Conservation (phyloP, 2,113 vertebrate genomes). For the Podiceps cristatus region DNA sequence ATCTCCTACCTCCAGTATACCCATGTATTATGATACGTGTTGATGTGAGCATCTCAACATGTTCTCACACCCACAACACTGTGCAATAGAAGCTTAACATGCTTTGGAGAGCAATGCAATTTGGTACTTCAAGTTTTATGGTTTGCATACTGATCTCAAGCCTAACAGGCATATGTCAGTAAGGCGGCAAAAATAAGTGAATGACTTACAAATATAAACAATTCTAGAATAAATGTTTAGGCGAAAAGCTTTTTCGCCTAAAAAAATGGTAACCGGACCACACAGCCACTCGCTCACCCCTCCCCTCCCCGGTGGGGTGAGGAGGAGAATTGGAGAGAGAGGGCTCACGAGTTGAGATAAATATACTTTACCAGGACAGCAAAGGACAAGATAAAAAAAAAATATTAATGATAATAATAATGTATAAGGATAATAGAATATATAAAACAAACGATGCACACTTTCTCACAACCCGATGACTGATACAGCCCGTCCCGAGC, state of each 20-base stretch:
- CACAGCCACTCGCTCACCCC: no score
- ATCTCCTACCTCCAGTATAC: neutral
- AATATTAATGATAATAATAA: no score
- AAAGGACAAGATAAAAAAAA: no score
- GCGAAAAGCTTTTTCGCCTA: neutral
- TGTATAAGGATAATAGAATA: no score
- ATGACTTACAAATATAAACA: neutral
- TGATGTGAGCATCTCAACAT: neutral
- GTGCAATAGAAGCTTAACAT: neutral
- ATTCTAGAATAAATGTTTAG: neutral
- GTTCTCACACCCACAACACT: neutral
- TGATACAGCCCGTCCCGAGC: no score
- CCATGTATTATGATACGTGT: neutral
- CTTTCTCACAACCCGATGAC: no score
- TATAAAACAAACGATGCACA: no score
- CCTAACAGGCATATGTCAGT: neutral
- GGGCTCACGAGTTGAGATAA: no score
- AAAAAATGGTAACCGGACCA: no score
- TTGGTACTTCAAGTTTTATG: conserved; percentile 36
- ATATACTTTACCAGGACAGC: no score
- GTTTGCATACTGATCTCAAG: conserved; percentile 18
- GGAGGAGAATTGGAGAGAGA: no score
- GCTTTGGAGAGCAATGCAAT: neutral
- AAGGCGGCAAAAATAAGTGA: neutral
- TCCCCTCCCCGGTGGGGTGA: no score